Percentiles rank a stretch among this genome's conserved stretches.
phyloP scores from a whole-genome alignment of 2,797 vertebrate genomes.

The Galaxias olidus region DNA sequence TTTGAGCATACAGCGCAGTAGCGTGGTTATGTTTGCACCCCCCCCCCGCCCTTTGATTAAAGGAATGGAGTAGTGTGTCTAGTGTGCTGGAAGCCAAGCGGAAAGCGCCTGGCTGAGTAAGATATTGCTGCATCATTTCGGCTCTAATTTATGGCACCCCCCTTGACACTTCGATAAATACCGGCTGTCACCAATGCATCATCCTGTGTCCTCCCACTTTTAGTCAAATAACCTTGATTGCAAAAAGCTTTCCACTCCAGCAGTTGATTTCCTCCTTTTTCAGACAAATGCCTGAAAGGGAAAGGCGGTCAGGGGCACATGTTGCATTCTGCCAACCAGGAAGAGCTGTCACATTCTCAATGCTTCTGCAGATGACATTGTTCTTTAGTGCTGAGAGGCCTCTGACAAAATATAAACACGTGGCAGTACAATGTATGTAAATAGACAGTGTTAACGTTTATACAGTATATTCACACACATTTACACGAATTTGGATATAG shows the following conservation, averaged over 20 bases:
- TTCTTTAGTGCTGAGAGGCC: no score
- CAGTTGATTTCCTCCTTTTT: conserved; percentile 32
- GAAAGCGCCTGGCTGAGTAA: conserved; percentile 72
- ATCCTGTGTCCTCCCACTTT: conserved; percentile 66
- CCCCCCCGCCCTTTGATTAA: conserved; percentile 64
- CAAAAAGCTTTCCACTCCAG: conserved; percentile 42
- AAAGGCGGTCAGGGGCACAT: conserved; percentile 38
- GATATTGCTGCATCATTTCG: conserved; percentile 74
- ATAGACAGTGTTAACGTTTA: no score
- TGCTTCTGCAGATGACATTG: neutral
- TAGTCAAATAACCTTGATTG: conserved; percentile 75
- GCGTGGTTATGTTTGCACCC: conserved; percentile 28
- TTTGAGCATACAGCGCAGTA: conserved; percentile 28
- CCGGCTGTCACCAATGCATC: conserved; percentile 61
- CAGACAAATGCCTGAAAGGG: conserved; percentile 47
- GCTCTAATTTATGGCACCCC: conserved; percentile 74
- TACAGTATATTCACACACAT: no score
- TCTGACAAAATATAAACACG: no score
- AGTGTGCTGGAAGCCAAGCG: conserved; percentile 54
- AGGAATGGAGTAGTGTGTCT: conserved; percentile 59
- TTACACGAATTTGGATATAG: no score
- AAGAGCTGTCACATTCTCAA: neutral
- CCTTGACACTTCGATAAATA: conserved; percentile 74
- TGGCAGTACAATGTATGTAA: no score
- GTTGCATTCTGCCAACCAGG: neutral